Base-by-base conservation (phyloP, 2,113 vertebrate species). In the Mus spicilegus region DNA sequence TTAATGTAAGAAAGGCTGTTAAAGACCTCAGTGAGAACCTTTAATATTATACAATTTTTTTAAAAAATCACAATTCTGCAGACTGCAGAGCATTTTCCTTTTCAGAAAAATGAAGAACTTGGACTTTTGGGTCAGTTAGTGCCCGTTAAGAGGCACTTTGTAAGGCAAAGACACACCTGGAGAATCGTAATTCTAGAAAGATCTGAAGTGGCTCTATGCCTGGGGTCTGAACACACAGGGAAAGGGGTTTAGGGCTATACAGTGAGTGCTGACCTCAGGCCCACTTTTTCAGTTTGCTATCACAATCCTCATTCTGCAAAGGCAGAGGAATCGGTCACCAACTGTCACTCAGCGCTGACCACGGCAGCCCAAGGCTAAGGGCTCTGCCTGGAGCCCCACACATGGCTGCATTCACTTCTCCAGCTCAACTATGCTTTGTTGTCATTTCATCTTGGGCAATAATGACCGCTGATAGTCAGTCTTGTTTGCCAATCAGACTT, bases 351-450 rank as follows among this genome's bases (percentile, higher is more conserved):
- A 89, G 26, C 36, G 39, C 76, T 72, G 85, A 70, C 39, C 2
- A 3, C 26, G 72, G 58, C 49, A n/a, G 63, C 39, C 70, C 84
- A 61, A 75, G 24, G 58, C n/a, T 36, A 78, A 42, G 58, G 61
- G 24, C 58, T 46, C 81, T 63, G 58, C 58, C 39, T 5, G 8
- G 69, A 93, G n/a, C 30, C 0, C 22, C 20, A 90, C 13, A 2
- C 0, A 3, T 5, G 7, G 4, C 33, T 46, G n/a, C 30, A 67
- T 70, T 80, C 26, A 22, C 61, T 67, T 54, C 36, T 51, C 81
- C 11, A 1, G 36, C n/a, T 24, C 2, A 26, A 28, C 28, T 5
- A 0, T 5, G 20, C 13, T 30, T 30, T 17, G 3, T 5, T 39
- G 4, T 20, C 16, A 5, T 7, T n/a, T 87, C 42, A 73, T 63